A percentile compares a stretch with the other conserved stretches of the same genome.
These are phyloP conservation scores for Drosophila subquinaria DNA, from an alignment of 2,888 invertebrate genomes.

Conservation along the genomic window DNA sequence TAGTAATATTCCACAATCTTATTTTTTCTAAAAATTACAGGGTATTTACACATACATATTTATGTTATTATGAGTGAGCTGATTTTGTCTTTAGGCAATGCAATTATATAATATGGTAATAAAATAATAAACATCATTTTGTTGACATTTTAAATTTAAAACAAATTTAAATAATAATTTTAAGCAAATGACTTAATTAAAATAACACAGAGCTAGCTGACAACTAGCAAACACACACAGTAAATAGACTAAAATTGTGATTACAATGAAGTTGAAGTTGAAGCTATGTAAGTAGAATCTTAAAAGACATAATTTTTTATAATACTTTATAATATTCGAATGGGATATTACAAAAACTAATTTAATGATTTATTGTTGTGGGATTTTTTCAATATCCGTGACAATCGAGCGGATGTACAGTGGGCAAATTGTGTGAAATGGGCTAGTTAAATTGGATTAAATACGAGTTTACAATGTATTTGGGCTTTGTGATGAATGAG, in stretches of 20 bases:
- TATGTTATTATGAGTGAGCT: too few relatives aligned
- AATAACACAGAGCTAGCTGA: too few relatives aligned
- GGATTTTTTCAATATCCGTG: constrained; percentile 15
- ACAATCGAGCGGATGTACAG: constrained; percentile 4
- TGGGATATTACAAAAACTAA: constrained; percentile 4
- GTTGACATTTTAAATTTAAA: too few relatives aligned
- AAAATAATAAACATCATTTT: too few relatives aligned
- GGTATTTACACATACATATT: too few relatives aligned
- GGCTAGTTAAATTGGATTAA: constrained; percentile 19
- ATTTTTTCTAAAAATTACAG: too few relatives aligned
- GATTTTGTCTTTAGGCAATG: too few relatives aligned
- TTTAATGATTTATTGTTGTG: constrained; percentile 14
- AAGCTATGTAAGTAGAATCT: background rate
- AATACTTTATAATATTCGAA: background rate
- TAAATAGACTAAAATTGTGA: background rate
- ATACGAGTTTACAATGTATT: constrained; percentile 10
- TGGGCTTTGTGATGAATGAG: constrained; percentile 54
- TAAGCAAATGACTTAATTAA: too few relatives aligned
- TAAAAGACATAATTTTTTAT: background rate
- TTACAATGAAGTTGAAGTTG: constrained; percentile 1
- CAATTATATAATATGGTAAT: too few relatives aligned
- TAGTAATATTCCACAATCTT: too few relatives aligned
- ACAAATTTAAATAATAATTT: too few relatives aligned
- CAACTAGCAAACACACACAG: too few relatives aligned
- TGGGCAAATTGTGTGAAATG: constrained; percentile 22